A percentile compares a stretch with the other conserved stretches of the same genome.
Conservation (phyloP, 2,113 vertebrate genomes). For the Orientallactaga bullata region DNA sequence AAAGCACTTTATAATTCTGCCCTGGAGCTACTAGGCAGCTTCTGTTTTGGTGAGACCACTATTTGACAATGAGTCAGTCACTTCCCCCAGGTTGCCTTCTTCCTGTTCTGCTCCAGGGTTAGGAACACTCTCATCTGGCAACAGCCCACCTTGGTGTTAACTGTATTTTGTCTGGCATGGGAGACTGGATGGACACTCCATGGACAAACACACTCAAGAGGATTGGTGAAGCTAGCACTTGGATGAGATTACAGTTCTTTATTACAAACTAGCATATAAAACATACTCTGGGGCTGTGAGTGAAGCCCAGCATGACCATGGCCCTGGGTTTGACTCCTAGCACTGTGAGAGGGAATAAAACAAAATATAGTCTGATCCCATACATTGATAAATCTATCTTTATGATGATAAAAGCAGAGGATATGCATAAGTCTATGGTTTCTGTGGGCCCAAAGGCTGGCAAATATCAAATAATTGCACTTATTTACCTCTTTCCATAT, state of each 20-base stretch:
- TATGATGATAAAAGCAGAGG: not conserved
- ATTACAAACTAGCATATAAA: slow-evolving; percentile 1
- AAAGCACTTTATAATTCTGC: slow-evolving; percentile 9
- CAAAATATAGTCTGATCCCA: not conserved
- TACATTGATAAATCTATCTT: slow-evolving; percentile 24
- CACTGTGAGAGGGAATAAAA: not conserved
- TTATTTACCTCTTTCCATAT: not conserved
- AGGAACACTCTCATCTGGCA: not conserved
- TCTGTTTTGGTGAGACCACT: not conserved
- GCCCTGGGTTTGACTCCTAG: not conserved
- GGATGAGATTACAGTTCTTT: not conserved
- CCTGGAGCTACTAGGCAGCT: not conserved
- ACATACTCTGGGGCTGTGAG: not conserved
- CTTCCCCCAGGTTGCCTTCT: not conserved
- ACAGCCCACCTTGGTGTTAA: not conserved
- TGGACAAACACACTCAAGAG: not conserved
- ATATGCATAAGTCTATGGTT: not conserved
- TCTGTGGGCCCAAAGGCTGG: not conserved
- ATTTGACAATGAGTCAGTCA: not conserved
- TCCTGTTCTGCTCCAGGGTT: not conserved
- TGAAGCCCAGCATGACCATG: not conserved
- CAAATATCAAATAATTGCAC: not conserved
- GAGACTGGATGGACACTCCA: not conserved
- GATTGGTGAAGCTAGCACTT: not conserved
- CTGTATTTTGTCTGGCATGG: not conserved